These are phyloP conservation scores for Oplegnathus fasciatus DNA, from an alignment of 2,113 vertebrate genomes.

Conservation along the genomic window DNA sequence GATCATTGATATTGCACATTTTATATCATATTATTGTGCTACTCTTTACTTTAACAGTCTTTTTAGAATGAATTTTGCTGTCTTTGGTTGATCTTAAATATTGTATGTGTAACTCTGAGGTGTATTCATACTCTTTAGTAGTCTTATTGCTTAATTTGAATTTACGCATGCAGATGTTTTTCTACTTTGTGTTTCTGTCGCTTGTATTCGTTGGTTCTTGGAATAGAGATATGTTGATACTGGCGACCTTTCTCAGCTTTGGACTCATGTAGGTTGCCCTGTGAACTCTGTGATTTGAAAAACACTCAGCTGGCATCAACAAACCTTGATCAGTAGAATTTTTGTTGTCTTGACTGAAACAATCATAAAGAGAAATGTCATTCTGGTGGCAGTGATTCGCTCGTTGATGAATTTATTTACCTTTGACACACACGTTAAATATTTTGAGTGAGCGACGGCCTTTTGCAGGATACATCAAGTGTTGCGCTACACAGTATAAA, in stretches of 20 bases:
- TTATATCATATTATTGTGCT: background rate
- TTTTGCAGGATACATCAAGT: slow-evolving; percentile 8
- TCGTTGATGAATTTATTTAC: background rate
- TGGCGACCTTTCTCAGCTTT: background rate
- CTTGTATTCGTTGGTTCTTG: background rate
- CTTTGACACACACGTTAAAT: background rate
- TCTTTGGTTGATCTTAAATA: background rate
- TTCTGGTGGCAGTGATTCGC: background rate
- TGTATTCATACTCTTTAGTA: background rate
- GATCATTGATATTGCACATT: background rate
- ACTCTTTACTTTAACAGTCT: background rate
- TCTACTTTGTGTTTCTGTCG: background rate
- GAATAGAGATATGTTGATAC: too few relatives aligned
- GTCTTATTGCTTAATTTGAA: background rate
- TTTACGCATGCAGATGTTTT: background rate
- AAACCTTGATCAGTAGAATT: background rate
- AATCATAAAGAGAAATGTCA: background rate
- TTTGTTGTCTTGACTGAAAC: background rate
- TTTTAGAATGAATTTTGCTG: background rate
- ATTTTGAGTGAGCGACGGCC: background rate
- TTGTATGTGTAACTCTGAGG: background rate
- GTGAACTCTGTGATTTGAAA: background rate
- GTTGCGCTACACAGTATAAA: background rate
- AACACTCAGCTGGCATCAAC: background rate
- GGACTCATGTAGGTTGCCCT: background rate